Evolutionary conservation across 2,888 invertebrate species (phyloP).

Genomic region (Zaprionus bogoriensis): DNA sequence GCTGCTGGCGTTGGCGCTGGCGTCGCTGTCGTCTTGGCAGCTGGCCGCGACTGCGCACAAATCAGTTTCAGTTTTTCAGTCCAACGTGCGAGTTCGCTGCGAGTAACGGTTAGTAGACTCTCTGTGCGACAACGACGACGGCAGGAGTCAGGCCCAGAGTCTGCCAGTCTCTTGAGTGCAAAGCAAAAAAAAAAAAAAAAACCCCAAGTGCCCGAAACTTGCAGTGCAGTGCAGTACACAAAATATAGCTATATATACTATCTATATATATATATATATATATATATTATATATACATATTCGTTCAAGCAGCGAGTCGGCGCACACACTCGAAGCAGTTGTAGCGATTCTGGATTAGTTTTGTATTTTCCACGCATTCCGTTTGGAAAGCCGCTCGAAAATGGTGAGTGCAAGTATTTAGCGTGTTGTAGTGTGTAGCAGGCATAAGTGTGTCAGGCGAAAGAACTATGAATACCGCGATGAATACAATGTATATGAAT

Average conservation of each 20-base stretch:
- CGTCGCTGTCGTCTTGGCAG: conserved; percentile 69
- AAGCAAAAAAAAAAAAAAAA: neutral
- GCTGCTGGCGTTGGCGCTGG: conserved; percentile 17
- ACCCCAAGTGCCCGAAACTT: conserved; percentile 5
- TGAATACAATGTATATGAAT: conserved; percentile 12
- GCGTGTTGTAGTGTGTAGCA: neutral
- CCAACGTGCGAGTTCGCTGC: conserved; percentile 81
- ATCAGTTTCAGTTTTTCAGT: conserved; percentile 82
- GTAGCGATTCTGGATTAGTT: conserved; percentile 6
- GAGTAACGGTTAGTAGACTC: conserved; percentile 70
- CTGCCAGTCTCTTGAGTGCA: conserved; percentile 13
- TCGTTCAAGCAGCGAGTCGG: neutral
- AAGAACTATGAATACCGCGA: conserved; percentile 30
- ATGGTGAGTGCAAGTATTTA: conserved; percentile 64
- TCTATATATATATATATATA: neutral
- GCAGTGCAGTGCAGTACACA: conserved; percentile 24
- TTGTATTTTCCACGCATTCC: neutral
- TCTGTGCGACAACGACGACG: conserved; percentile 12
- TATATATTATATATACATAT: conserved; percentile 1
- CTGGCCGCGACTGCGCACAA: conserved; percentile 71
- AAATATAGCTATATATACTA: neutral
- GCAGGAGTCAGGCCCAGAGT: too few relatives aligned
- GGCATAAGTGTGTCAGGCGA: conserved; percentile 55
- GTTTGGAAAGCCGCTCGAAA: conserved; percentile 16
- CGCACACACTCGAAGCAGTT: neutral